Percentiles rank a stretch among this genome's conserved stretches.
These are phyloP conservation scores for Cettia cetti DNA, from an alignment of 2,113 vertebrate species.

Conservation along the genomic window DNA sequence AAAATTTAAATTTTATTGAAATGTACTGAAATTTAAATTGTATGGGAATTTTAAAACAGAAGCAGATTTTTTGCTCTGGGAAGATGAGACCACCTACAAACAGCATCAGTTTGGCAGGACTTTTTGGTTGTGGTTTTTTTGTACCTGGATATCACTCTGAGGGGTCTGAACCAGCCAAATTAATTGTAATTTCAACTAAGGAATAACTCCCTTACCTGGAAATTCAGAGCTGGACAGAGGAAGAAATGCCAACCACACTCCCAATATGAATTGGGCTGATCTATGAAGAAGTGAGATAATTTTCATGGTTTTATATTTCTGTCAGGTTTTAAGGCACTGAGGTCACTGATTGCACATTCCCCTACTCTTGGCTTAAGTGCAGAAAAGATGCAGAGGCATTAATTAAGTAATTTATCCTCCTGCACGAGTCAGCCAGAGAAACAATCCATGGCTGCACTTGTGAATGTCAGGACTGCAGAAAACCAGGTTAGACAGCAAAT, in stretches of 20 bases:
- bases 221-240: background rate
- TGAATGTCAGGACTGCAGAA: background rate
- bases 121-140: background rate
- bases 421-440: background rate
- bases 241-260: background rate
- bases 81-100: background rate
- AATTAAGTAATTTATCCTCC: background rate
- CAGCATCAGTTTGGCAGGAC: rapidly evolving
- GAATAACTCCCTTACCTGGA: background rate
- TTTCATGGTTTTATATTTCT: background rate
- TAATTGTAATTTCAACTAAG: background rate
- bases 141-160: background rate
- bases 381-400: background rate
- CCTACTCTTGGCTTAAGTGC: background rate
- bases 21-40: background rate
- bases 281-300: background rate
- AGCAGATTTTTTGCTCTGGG: background rate
- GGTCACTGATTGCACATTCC: background rate
- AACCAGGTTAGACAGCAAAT: background rate
- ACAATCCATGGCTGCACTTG: background rate
- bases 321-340: background rate
- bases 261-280: rapidly evolving
- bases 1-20: background rate
- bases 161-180: background rate
- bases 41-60: background rate